phyloP scores from a whole-genome alignment of 2,888 invertebrate genomes.

The Polymixis flavicincta region DNA sequence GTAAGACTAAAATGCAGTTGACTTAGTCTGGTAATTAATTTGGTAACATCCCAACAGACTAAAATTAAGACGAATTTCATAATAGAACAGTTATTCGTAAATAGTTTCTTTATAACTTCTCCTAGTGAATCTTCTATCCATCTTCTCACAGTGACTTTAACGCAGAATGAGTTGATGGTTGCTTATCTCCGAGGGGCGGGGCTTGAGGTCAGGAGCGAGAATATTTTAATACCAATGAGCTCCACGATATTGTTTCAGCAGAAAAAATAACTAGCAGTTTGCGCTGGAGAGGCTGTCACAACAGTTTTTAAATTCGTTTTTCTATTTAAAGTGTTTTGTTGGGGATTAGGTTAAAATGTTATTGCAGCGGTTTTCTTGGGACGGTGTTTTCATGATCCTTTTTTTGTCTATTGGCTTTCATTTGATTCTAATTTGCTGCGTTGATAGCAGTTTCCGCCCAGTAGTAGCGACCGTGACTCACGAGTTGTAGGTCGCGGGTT shows the following conservation, averaged over 20 bases:
- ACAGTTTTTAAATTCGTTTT: constrained; percentile 18
- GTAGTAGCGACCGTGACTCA: too few relatives aligned
- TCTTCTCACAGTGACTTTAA: neutral
- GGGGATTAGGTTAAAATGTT: constrained; percentile 10
- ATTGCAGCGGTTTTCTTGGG: neutral
- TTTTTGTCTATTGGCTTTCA: neutral
- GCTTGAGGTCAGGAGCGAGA: constrained; percentile 47
- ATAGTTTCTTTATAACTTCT: too few relatives aligned
- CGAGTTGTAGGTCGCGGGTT: too few relatives aligned
- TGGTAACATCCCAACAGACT: too few relatives aligned
- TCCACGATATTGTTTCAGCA: constrained; percentile 49
- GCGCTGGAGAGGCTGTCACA: constrained; percentile 7
- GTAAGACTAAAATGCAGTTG: too few relatives aligned
- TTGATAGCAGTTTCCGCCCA: too few relatives aligned
- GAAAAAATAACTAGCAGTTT: constrained; percentile 44
- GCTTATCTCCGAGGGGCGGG: constrained; percentile 31
- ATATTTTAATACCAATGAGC: constrained; percentile 63
- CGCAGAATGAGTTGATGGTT: constrained; percentile 36
- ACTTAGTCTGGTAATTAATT: too few relatives aligned
- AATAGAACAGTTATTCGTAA: too few relatives aligned
- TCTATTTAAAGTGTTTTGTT: neutral
- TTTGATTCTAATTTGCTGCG: neutral
- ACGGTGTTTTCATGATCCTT: neutral
- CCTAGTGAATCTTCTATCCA: constrained; percentile 20
- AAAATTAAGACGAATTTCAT: too few relatives aligned